These are phyloP conservation scores for Felis chaus DNA, from an alignment of 2,113 vertebrate genomes.

Conservation along the genomic window DNA sequence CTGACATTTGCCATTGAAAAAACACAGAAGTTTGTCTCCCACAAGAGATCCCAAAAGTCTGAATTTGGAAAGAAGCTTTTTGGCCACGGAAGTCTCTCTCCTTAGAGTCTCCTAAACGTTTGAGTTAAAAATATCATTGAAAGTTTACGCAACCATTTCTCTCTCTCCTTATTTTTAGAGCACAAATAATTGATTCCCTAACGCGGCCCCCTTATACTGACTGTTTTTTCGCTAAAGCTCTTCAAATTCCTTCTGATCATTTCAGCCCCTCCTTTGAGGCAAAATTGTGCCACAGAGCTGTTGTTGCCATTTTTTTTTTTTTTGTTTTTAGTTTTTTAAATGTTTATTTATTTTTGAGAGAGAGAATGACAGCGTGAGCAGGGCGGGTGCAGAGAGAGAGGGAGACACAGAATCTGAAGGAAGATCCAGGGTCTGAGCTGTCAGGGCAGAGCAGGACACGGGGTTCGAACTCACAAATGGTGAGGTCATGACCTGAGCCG, in stretches of 20 bases:
- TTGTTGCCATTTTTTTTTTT: background rate
- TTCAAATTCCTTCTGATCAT: background rate
- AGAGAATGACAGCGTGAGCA: too few relatives aligned
- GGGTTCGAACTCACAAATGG: too few relatives aligned
- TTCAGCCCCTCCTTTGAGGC: background rate
- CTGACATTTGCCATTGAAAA: too few relatives aligned
- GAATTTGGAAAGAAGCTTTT: background rate
- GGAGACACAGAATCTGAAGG: too few relatives aligned
- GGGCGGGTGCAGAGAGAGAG: too few relatives aligned
- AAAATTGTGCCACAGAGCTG: background rate
- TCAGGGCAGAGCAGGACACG: too few relatives aligned
- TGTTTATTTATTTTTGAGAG: too few relatives aligned
- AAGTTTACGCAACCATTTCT: background rate
- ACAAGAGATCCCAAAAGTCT: background rate
- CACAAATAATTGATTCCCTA: background rate
- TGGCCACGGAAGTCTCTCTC: background rate
- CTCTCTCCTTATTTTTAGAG: slow-evolving; percentile 4
- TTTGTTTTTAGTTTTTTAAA: too few relatives aligned
- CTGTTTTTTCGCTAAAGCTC: background rate
- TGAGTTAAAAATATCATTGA: background rate
- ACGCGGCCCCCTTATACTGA: background rate
- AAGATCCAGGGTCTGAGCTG: too few relatives aligned
- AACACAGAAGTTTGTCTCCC: background rate
- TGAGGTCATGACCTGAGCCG: too few relatives aligned
- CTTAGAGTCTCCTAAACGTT: background rate